Evolutionary conservation across 2,888 invertebrate species (phyloP), one percentile per base, ranked within the genome.

Genomic region (Drosophila gaucha): DNA sequence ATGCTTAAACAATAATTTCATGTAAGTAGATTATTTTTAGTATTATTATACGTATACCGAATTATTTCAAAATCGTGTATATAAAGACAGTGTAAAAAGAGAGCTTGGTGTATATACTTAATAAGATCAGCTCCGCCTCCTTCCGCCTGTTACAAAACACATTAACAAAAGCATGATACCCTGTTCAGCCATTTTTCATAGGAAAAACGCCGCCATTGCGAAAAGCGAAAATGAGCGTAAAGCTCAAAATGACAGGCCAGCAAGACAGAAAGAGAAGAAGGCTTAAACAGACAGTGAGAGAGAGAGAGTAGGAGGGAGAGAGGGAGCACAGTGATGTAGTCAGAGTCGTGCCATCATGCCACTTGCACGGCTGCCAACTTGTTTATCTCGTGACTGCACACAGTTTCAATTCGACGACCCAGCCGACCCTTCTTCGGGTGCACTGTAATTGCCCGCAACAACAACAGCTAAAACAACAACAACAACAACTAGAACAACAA

Each of bases 191-290:
- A 1, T 6, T 16, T 28, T 12, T 16, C n/a, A n/a, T 20, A n/a
- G 31, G 20, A 50, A 41, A 35, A 36, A 54, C 78, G 86, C 85
- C 68, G 68, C 71, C 70, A 70, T 71, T 78, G 67, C 72, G 67
- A 60, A 84, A 86, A 70, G 82, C 82, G 87, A 87, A 82, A 85
- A 82, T 82, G 87, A 82, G 87, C 87, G 85, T 68, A 68, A 75
- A 80, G 82, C 86, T 78, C 58, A 41, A 70, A 82, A 86, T 87
- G 85, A 80, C 82, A 80, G 66, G 67, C 65, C 22, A 52, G 49
- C 26, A 31, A 14, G 44, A 30, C 28, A 18, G 1, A 22, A 14
- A 41, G 36, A 28, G 8, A 1, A 12, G n/a, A n/a, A n/a, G n/a
- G n/a, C n/a, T n/a, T n/a, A n/a, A n/a, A 18, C 24, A 16, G 33